Evolutionary conservation across 2,888 invertebrate species (phyloP).

Genomic region (Antheraea yamamai): DNA sequence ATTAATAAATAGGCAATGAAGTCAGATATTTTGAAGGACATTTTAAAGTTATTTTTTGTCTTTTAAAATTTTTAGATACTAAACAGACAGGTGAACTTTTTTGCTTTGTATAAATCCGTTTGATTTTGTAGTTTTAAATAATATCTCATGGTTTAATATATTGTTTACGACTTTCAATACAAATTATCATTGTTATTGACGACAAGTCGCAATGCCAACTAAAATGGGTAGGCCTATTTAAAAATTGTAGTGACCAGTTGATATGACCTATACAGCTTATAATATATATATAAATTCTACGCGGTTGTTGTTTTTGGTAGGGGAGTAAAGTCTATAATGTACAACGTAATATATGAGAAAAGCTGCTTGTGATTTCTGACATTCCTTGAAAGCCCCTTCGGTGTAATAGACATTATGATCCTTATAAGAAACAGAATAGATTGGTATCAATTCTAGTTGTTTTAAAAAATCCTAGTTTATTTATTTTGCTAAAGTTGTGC

Average conservation of each 20-base stretch:
- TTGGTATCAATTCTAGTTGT: no score
- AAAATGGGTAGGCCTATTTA: neutral
- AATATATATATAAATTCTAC: neutral
- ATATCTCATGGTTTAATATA: no score
- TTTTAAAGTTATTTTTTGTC: neutral
- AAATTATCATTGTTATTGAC: neutral
- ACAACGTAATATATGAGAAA: no score
- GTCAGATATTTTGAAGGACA: conserved; percentile 18
- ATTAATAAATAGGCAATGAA: conserved; percentile 3
- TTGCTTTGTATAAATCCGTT: neutral
- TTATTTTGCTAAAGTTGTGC: no score
- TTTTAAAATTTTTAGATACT: neutral
- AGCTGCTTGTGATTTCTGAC: no score
- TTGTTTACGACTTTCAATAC: no score
- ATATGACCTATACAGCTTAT: neutral
- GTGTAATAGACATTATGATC: no score
- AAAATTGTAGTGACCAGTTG: neutral
- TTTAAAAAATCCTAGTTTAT: no score
- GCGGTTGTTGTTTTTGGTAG: no score
- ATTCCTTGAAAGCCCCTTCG: no score
- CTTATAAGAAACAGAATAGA: no score
- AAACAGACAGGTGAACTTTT: neutral
- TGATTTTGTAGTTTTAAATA: neutral
- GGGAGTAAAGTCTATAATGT: no score
- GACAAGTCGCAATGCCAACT: neutral